These are phyloP conservation scores for Drosophila nannoptera DNA, from an alignment of 1,140 invertebrate genomes.

Conservation along the genomic window DNA sequence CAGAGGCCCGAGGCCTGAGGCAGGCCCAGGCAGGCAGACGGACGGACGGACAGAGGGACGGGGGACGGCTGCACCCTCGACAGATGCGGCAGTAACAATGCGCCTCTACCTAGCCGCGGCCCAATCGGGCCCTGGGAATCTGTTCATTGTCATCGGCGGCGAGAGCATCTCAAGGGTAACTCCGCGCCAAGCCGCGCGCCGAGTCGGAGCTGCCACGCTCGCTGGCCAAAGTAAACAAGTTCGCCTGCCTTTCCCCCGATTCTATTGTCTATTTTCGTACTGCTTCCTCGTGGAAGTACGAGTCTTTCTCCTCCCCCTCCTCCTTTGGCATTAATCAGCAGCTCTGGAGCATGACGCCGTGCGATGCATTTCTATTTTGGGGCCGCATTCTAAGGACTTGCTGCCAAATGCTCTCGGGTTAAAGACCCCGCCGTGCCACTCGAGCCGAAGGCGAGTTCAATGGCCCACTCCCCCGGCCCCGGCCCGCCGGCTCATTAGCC, in stretches of 20 bases:
- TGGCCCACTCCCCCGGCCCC: background rate
- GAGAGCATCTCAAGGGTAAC: slow-evolving; percentile 59
- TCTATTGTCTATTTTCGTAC: background rate
- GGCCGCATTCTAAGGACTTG: slow-evolving; percentile 45
- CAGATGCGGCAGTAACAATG: slow-evolving; percentile 50
- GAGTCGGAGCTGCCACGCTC: background rate
- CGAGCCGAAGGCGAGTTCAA: slow-evolving; percentile 4
- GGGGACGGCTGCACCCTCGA: slow-evolving; percentile 28
- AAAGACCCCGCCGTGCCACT: slow-evolving; percentile 47
- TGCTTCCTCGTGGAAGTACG: too few relatives aligned
- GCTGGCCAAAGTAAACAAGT: slow-evolving; percentile 13
- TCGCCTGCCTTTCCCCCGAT: background rate
- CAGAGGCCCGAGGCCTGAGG: too few relatives aligned
- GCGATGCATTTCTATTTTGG: slow-evolving; percentile 51
- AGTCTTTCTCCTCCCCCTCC: background rate
- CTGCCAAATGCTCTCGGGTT: slow-evolving; percentile 47
- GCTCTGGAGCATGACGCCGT: slow-evolving; percentile 19
- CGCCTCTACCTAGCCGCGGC: slow-evolving; percentile 61
- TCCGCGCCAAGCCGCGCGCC: too few relatives aligned
- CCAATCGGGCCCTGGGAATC: slow-evolving; percentile 58
- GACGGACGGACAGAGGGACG: slow-evolving; percentile 2
- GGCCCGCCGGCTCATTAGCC: too few relatives aligned
- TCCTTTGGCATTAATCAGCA: slow-evolving; percentile 34
- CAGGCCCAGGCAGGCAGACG: slow-evolving; percentile 22
- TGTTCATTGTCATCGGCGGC: slow-evolving; percentile 55